Percentiles rank a stretch among this genome's conserved stretches.
Evolutionary conservation across 2,888 invertebrate species (phyloP).

Genomic region (Carpatolechia fugitivella): DNA sequence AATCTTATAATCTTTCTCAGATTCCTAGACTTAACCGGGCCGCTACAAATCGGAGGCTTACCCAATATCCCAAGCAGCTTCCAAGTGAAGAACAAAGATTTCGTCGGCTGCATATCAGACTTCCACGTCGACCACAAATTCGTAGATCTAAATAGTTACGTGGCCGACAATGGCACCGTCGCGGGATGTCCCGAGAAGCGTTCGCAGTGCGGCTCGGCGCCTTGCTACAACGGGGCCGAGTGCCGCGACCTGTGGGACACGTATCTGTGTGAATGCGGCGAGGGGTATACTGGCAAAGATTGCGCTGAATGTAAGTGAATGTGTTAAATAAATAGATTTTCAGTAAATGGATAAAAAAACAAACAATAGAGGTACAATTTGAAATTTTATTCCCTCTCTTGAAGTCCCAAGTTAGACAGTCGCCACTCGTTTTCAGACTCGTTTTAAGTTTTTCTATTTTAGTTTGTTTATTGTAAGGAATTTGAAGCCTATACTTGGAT

Average conservation of each 20-base stretch:
- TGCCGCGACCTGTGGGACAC: constrained; percentile 94
- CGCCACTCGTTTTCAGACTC: no score
- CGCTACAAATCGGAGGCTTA: constrained; percentile 94
- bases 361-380: no score
- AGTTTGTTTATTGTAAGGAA: no score
- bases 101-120: constrained; percentile 94
- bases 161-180: constrained; percentile 93
- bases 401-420: no score
- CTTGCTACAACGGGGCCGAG: constrained; percentile 92
- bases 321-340: neutral
- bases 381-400: no score
- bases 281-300: constrained; percentile 93
- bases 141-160: constrained; percentile 91
- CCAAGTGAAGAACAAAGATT: constrained; percentile 89
- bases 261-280: constrained; percentile 90
- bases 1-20: constrained; percentile 47
- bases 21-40: constrained; percentile 95
- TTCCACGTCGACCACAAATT: constrained; percentile 91
- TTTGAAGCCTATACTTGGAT: no score
- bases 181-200: constrained; percentile 93
- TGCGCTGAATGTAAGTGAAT: constrained; percentile 86
- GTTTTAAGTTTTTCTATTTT: no score
- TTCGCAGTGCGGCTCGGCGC: constrained; percentile 88
- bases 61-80: constrained; percentile 89
- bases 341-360: no score